Evolutionary conservation across 2,113 vertebrate genomes (phyloP).

Genomic region (Apus apus): DNA sequence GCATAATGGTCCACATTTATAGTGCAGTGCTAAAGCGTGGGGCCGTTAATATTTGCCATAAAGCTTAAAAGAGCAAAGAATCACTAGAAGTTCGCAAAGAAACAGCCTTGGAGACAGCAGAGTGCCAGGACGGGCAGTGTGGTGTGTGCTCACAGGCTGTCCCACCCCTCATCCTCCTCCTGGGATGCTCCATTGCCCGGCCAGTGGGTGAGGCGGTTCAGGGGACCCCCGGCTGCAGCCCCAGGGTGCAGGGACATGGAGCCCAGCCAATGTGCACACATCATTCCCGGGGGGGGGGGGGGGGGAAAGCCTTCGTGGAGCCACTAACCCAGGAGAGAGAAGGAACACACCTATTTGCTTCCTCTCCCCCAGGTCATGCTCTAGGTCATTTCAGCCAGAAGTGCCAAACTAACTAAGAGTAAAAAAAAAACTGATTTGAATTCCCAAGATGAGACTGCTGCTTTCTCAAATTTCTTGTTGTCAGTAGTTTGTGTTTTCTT

Average conservation of each 20-base stretch:
- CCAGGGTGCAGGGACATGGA: not conserved
- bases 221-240: not conserved
- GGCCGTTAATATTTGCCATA: not conserved
- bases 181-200: accelerated
- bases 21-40: not conserved
- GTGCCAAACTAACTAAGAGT: not conserved
- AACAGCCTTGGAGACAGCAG: not conserved
- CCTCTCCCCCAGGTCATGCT: not conserved
- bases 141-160: not conserved
- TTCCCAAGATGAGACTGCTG: not conserved
- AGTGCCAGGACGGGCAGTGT: too few species aligned
- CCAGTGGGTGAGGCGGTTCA: not conserved
- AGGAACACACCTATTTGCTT: not conserved
- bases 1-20: not conserved
- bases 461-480: not conserved
- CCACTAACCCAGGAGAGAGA: not conserved
- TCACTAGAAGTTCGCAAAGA: not conserved
- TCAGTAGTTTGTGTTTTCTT: not conserved
- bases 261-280: accelerated
- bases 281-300: not conserved
- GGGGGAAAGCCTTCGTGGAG: not conserved
- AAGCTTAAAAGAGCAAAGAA: not conserved
- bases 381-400: not conserved
- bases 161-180: not conserved
- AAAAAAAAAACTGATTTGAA: not conserved